Base-by-base conservation (phyloP, 2,113 vertebrate genomes). In the Myanophis thanlyinensis region DNA sequence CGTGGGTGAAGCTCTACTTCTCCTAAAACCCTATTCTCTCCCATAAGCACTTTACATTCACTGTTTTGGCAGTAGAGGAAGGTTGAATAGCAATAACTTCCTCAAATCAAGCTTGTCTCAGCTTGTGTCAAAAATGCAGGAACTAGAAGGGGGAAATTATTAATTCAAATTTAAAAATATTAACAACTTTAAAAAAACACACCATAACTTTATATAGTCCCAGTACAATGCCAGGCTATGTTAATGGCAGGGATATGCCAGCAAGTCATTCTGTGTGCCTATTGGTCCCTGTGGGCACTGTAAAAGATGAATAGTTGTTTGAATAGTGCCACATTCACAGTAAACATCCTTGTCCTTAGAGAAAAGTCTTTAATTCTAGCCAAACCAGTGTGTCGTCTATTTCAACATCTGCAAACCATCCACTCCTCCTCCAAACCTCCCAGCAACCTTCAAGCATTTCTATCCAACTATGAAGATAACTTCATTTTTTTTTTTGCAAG, bases 401-500 rank as follows among this genome's bases (percentile, higher is more conserved):
- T 67, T n/a, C n/a, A 67, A 67, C 30, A 67, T 15, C 30, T 67
- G 30, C 59, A 67, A 35, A 35, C 30, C 30, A 67, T 67, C 62
- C 30, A 67, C 5, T 35, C 12, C 62, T 67, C 30, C 30, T 15
- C 30, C 30, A 0, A 67, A 67, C 30, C 2, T 15, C 62, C 4
- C n/a, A 12, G 62, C 2, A 67, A 67, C 4, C 54, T 8, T 59
- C 23, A 59, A 59, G 25, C 56, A 2, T 0, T 35, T 67, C 62
- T 67, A 6, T 67, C 30, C 62, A 15, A 67, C 30, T 35, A 67
- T 35, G 62, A 67, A 67, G 30, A 67, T 67, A 67, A 1, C 12
- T 67, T 67, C 4, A n/a, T 86, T 23, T 48, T 90, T 86, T 23
- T 48, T 90, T 47, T 46, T 54, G 92, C 53, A 93, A 92, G 86